Base-by-base conservation (phyloP, 1,140 invertebrate species). In the Schlechtendalia chinensis region DNA sequence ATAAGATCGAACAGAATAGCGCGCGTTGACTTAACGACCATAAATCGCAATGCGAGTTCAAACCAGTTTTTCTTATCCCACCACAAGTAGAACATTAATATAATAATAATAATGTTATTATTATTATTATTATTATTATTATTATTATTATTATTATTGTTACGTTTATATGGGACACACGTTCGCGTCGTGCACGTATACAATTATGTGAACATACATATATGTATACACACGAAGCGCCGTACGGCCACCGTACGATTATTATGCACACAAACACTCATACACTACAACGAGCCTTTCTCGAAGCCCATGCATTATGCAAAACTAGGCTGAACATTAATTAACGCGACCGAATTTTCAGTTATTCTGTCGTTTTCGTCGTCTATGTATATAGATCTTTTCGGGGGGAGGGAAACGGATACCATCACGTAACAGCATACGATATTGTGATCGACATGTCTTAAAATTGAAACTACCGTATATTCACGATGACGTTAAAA, bases 41-140 rank as follows among this genome's bases (percentile, higher is more conserved):
- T 74, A 74, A 54, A 74, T 32, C 27, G 71, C 71, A 74, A 65
- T 39, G 39, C n/a, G 32, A 16, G 56, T 77, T 77, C 17, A 77
- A 77, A 77, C 74, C 74, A 59, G 74, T 77, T 77, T 77, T 56
- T 29, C 8, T 29, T 39, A 39, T 32, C 27, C 54, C 29, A 56
- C 54, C n/a, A n/a, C n/a, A n/a, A n/a, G n/a, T n/a, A n/a, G n/a
- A n/a, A n/a, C n/a, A n/a, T n/a, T n/a, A n/a, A n/a, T n/a, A n/a
- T n/a, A n/a, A n/a, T n/a, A n/a, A n/a, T n/a, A n/a, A n/a, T n/a
- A n/a, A n/a, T n/a, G n/a, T n/a, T n/a, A n/a, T n/a, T n/a, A n/a
- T n/a, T n/a, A n/a, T n/a, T n/a, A n/a, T n/a, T n/a, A n/a, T n/a
- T n/a, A n/a, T n/a, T n/a, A n/a, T n/a, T n/a, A n/a, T n/a, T n/a